Evolutionary conservation across 2,113 vertebrate genomes (phyloP).

Genomic region (Limanda limanda): DNA sequence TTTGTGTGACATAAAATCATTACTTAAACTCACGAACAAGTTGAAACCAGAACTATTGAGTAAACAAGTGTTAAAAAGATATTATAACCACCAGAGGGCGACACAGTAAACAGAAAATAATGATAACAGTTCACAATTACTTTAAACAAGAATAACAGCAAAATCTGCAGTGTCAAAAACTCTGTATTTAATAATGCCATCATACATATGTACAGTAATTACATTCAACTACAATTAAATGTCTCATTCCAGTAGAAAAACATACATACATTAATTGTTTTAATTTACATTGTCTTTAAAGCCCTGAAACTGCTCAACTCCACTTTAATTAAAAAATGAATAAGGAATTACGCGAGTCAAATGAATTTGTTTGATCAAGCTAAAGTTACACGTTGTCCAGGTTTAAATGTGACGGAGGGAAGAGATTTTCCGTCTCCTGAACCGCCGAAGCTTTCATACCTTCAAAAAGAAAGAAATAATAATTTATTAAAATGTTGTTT

Average conservation of each 20-base stretch:
- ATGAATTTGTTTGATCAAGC: conserved; percentile 79
- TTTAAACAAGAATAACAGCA: background rate
- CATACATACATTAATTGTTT: background rate
- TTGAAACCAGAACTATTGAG: background rate
- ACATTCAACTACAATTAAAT: conserved; percentile 15
- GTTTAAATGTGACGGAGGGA: conserved; percentile 77
- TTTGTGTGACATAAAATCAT: background rate
- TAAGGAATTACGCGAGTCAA: background rate
- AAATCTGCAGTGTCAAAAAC: background rate
- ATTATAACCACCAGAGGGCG: conserved; percentile 15
- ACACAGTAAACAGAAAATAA: background rate
- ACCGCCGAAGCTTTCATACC: conserved; percentile 89
- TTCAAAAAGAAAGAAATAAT: conserved; percentile 62
- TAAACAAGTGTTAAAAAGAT: background rate
- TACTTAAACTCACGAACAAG: background rate
- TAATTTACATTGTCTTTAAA: conserved; percentile 1
- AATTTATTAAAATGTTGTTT: background rate
- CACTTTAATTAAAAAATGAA: background rate
- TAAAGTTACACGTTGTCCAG: conserved; percentile 92
- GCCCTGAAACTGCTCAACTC: background rate
- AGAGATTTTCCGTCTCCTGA: conserved; percentile 82
- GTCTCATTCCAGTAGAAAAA: conserved; percentile 3
- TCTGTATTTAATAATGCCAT: conserved; percentile 21
- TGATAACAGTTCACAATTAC: background rate
- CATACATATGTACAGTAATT: conserved; percentile 57